Conservation (phyloP, 2,797 vertebrate genomes). For the Galagoides demidoff region DNA sequence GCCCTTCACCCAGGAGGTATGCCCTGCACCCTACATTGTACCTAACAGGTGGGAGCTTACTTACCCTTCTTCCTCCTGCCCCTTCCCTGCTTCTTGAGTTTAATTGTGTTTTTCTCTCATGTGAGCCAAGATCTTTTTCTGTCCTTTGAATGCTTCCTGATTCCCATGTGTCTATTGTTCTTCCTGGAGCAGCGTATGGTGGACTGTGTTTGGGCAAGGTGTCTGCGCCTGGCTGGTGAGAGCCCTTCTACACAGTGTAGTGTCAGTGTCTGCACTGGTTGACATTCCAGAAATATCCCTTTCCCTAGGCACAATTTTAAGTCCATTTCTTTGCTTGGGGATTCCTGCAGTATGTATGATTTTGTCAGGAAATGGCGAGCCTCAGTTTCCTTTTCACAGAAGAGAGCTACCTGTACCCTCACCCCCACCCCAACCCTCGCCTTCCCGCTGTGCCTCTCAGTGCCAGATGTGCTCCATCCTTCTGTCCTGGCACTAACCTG, state of each 20-base stretch:
- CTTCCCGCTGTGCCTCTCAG: background rate
- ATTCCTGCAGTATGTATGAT: background rate
- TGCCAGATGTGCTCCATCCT: fast-evolving
- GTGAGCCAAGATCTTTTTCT: background rate
- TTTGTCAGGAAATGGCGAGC: background rate
- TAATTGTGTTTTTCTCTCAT: too few relatives aligned
- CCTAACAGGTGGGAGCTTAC: too few relatives aligned
- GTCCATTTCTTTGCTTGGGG: background rate
- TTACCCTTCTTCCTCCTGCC: too few relatives aligned
- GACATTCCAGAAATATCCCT: background rate
- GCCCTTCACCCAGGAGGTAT: too few relatives aligned
- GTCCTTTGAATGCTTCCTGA: background rate
- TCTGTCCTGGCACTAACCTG: background rate
- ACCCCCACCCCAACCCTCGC: too few relatives aligned
- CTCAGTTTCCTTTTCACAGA: too few relatives aligned
- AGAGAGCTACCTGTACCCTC: too few relatives aligned
- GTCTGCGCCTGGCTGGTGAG: background rate
- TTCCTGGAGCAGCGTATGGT: background rate
- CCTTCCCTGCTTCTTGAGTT: too few relatives aligned
- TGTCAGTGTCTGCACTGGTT: background rate
- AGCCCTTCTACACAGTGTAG: background rate
- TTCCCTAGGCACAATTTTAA: background rate
- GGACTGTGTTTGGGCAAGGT: background rate
- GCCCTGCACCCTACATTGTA: too few relatives aligned
- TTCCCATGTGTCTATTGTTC: too few relatives aligned